Percentiles rank a stretch among this genome's conserved stretches.
phyloP scores from a whole-genome alignment of 2,888 invertebrate genomes.

The Chalcosyrphus nemorum region DNA sequence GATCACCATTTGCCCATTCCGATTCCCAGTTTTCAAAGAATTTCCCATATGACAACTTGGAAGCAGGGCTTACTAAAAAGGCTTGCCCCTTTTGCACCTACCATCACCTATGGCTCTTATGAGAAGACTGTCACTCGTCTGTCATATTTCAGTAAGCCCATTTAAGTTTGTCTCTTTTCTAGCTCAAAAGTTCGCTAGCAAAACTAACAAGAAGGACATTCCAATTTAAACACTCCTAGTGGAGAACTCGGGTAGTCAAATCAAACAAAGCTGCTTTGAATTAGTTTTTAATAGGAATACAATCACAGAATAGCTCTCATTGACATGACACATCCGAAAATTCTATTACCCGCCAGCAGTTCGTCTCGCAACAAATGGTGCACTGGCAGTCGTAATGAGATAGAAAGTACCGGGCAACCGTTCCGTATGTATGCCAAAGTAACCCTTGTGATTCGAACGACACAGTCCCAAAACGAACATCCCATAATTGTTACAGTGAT shows the following conservation, averaged over 20 bases:
- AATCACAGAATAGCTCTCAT: background rate
- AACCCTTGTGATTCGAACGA: constrained; percentile 76
- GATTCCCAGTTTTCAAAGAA: too few species aligned
- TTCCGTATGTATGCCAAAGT: constrained; percentile 80
- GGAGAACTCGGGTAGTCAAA: background rate
- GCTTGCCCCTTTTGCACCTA: too few species aligned
- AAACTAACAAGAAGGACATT: too few species aligned
- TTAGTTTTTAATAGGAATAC: background rate
- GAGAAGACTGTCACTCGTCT: too few species aligned
- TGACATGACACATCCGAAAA: background rate
- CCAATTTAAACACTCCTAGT: too few species aligned
- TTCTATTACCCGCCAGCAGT: background rate
- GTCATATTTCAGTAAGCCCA: too few species aligned
- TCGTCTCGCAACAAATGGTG: constrained; percentile 56
- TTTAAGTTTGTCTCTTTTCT: too few species aligned
- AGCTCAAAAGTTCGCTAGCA: too few species aligned
- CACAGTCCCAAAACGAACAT: constrained; percentile 77
- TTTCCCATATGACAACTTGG: too few species aligned
- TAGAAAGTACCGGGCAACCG: constrained; percentile 77
- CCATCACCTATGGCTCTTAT: too few species aligned
- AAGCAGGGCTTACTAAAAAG: too few species aligned
- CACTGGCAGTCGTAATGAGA: constrained; percentile 74
- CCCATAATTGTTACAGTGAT: constrained; percentile 78
- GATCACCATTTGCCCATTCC: too few species aligned
- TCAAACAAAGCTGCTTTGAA: background rate